Base-by-base conservation (phyloP, 92 coral and sea anemone genomes). In the Paramuricea clavata region DNA sequence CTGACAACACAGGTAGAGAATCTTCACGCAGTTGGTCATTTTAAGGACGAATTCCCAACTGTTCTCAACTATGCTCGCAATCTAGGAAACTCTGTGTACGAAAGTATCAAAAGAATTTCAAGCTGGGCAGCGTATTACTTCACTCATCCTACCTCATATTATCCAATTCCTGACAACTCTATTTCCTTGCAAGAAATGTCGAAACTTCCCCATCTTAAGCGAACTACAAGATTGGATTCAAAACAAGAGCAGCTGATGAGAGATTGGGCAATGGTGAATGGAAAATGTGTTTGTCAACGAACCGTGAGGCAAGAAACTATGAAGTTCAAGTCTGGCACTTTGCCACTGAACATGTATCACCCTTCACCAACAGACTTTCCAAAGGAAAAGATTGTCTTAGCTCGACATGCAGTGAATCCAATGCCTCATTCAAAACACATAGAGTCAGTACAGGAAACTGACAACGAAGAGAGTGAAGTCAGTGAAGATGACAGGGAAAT, bases 51-150 rank as follows among this genome's bases (percentile, higher is more conserved):
- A 32, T 85, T 36, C 50, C 75, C 88, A 33, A 74, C 82, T 25
- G 74, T 74, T 61, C 88, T 75, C 49, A 52, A 50, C 83, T 85
- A 52, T 74, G 83, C 83, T 26, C 83, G 76, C 69, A 85, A 85
- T 64, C 88, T 85, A n/a, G 89, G 76, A 74, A 75, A 85, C 77
- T 41, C 89, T 13, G 89, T 76, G 62, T 61, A 85, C 50, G 83
- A 85, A 76, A 76, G 84, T 44, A 65, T 80, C 62, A 57, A 87
- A 62, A 80, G 81, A 74, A 70, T 67, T 13, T 22, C 81, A 13
- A 70, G 19, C 70, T 86, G 89, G 85, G 85, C 89, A 78, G 85
- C 89, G 50, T 78, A 78, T 28, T 67, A 77, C 71, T 86, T 76
- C 65, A 67, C 89, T 35, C 81, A 86, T 31, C 85, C 78, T 39